Evolutionary conservation across 2,888 invertebrate species (phyloP).

Genomic region (Hirtodrosophila confusa): DNA sequence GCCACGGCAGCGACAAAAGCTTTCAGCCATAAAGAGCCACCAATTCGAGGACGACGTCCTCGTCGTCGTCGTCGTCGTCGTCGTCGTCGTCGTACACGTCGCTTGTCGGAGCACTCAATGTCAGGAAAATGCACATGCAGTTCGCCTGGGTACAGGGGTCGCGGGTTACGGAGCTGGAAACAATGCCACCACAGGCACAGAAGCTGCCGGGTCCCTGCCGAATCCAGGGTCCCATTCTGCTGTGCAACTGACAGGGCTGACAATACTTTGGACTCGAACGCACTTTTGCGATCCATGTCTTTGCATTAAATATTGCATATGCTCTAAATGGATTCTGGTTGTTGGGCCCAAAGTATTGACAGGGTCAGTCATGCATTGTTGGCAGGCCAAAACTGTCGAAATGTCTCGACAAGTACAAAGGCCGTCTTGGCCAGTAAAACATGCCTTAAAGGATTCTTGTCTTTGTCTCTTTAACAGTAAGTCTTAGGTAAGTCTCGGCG

Average conservation of each 20-base stretch:
- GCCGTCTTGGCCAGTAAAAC: conserved; percentile 19
- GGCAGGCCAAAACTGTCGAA: conserved; percentile 73
- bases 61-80: conserved; percentile 1
- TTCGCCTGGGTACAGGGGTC: conserved; percentile 21
- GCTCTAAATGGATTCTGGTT: conserved; percentile 67
- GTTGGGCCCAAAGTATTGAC: conserved; percentile 57
- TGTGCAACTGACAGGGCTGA: conserved; percentile 58
- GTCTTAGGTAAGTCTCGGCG: conserved; percentile 14
- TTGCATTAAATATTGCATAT: conserved; percentile 77
- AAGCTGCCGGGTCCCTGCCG: conserved; percentile 1
- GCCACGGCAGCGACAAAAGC: conserved; percentile 81
- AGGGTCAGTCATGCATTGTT: conserved; percentile 79
- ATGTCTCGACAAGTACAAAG: conserved; percentile 54
- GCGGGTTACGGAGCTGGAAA: conserved; percentile 30
- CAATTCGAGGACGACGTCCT: conserved; percentile 49
- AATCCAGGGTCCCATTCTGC: background rate
- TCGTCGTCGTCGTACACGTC: conserved; percentile 61
- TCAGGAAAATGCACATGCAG: conserved; percentile 72
- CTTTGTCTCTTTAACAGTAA: conserved; percentile 16
- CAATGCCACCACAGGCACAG: conserved; percentile 63
- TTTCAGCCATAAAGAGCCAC: conserved; percentile 79
- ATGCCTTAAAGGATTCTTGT: conserved; percentile 13
- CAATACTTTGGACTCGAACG: conserved; percentile 66
- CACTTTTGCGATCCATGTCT: conserved; percentile 55
- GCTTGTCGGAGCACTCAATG: conserved; percentile 76